These are phyloP conservation scores for Chrysina gloriosa DNA, from an alignment of 2,888 invertebrate genomes.

Conservation along the genomic window DNA sequence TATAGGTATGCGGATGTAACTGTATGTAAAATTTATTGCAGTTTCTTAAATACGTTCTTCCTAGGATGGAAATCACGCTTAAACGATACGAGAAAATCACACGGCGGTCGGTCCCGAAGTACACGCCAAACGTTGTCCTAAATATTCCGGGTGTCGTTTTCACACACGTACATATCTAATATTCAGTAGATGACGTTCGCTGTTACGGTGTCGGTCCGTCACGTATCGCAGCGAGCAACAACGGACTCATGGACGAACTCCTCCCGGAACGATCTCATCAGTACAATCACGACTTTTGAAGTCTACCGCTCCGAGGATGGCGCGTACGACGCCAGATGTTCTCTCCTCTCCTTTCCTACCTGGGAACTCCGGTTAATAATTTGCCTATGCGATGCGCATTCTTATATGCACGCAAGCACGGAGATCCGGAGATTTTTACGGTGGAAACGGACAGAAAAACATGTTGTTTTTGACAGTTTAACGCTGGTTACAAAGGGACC, in stretches of 20 bases:
- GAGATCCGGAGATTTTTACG: conserved; percentile 24
- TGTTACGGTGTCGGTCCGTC: conserved; percentile 13
- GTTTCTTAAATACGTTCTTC: too few species aligned
- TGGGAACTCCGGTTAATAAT: conserved; percentile 19
- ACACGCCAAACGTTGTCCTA: neutral
- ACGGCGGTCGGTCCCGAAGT: too few species aligned
- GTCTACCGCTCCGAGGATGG: neutral
- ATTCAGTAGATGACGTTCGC: conserved; percentile 19
- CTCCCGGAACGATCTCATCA: conserved; percentile 35
- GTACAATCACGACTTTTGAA: conserved; percentile 31
- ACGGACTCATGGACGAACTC: neutral
- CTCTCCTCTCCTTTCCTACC: neutral
- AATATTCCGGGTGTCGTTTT: conserved; percentile 27
- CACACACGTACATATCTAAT: conserved; percentile 21
- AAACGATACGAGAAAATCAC: too few species aligned
- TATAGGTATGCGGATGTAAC: too few species aligned
- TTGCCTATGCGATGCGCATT: conserved; percentile 32
- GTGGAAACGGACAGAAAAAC: conserved; percentile 22
- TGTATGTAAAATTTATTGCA: too few species aligned
- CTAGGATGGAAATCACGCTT: too few species aligned
- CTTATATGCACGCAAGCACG: conserved; percentile 6
- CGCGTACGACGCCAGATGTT: neutral
- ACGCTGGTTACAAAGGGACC: conserved; percentile 26
- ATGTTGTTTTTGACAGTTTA: conserved; percentile 36
- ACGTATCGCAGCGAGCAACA: conserved; percentile 13